These are phyloP conservation scores for Apamea crenata DNA, from an alignment of 2,888 invertebrate genomes.

Conservation along the genomic window DNA sequence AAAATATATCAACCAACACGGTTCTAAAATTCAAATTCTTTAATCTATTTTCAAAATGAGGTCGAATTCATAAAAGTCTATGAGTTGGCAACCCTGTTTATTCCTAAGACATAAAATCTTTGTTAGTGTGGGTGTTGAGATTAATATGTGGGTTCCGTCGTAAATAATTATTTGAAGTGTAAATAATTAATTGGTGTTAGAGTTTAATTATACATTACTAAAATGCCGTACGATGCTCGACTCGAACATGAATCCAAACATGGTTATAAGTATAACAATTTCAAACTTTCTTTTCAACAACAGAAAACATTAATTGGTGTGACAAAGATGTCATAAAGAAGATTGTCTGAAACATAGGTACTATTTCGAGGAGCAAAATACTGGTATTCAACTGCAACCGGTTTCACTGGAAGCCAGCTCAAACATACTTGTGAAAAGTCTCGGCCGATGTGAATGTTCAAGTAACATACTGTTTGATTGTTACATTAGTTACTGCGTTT, in stretches of 20 bases:
- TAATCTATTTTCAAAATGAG: constrained; percentile 57
- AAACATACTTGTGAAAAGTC: neutral
- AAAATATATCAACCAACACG: constrained; percentile 36
- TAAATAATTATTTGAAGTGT: constrained; percentile 2
- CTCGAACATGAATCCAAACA: neutral
- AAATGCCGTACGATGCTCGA: neutral
- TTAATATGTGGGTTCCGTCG: constrained; percentile 52
- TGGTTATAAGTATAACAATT: neutral
- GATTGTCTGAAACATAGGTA: neutral
- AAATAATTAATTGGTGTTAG: constrained; percentile 27
- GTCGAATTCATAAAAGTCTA: constrained; percentile 51
- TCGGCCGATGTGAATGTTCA: neutral
- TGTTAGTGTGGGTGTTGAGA: constrained; percentile 51
- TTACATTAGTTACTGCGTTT: neutral
- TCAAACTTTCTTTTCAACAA: neutral
- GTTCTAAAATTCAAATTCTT: constrained; percentile 34
- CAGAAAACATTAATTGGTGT: neutral
- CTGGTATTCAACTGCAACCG: neutral
- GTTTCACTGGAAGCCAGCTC: neutral
- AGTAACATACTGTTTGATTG: neutral
- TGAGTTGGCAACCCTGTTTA: constrained; percentile 61
- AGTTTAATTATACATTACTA: constrained; percentile 24
- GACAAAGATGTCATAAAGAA: neutral
- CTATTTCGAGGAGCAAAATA: neutral
- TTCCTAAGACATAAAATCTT: constrained; percentile 42